Evolutionary conservation across 1,140 invertebrate species (phyloP).

Genomic region (Heliconius eleuchia): DNA sequence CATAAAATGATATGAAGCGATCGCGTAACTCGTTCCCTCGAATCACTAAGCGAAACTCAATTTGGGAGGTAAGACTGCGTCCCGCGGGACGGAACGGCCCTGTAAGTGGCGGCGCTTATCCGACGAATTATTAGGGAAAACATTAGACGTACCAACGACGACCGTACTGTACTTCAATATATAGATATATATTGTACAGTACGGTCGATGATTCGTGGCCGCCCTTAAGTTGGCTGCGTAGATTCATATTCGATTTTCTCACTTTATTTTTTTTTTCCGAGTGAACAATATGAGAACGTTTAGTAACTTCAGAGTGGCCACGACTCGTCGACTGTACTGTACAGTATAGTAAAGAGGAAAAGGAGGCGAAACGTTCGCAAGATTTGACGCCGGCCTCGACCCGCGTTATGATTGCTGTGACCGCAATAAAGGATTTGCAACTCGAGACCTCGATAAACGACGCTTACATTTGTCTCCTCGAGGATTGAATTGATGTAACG

Average conservation of each 20-base stretch:
- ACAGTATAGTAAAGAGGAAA: constrained; percentile 43
- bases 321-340: too few species aligned
- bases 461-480: constrained; percentile 33
- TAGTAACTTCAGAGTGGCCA: too few species aligned
- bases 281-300: too few species aligned
- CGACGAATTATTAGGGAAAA: constrained; percentile 57
- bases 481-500: constrained; percentile 32
- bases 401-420: constrained; percentile 30
- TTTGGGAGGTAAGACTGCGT: constrained; percentile 53
- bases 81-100: constrained; percentile 46
- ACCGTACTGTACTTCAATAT: too few species aligned
- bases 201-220: too few species aligned
- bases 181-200: constrained; percentile 27
- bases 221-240: too few species aligned
- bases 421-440: constrained; percentile 35
- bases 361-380: constrained; percentile 44
- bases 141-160: constrained; percentile 41
- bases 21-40: constrained; percentile 54
- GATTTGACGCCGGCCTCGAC: constrained; percentile 38
- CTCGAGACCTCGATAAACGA: constrained; percentile 33
- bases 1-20: constrained; percentile 23
- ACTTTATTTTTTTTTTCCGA: too few species aligned
- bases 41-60: constrained; percentile 65
- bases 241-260: too few species aligned
- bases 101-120: constrained; percentile 51